Conservation (phyloP, 2,113 vertebrate genomes). For the Oriolus oriolus region DNA sequence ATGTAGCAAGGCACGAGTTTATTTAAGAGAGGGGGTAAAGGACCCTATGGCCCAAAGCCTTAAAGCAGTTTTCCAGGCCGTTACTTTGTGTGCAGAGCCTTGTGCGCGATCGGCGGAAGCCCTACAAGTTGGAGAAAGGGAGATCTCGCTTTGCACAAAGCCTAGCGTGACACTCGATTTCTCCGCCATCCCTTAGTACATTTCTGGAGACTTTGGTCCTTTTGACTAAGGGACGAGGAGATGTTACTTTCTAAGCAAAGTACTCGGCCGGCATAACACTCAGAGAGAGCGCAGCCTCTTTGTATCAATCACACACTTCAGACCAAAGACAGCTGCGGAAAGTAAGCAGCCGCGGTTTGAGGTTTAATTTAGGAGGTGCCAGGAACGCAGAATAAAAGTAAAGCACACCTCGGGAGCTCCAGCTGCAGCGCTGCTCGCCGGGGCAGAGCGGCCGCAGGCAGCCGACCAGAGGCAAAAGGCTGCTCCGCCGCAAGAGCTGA, state of each 20-base stretch:
- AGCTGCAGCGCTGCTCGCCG: background rate
- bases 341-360: background rate
- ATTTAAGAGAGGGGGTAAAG: background rate
- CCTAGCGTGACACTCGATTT: background rate
- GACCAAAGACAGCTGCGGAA: background rate
- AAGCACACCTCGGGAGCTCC: background rate
- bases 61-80: background rate
- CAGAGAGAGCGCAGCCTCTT: background rate
- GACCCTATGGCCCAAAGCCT: background rate
- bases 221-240: background rate
- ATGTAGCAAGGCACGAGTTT: background rate
- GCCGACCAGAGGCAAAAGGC: background rate
- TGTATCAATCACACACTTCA: background rate
- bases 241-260: background rate
- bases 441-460: background rate
- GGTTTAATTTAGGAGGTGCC: constrained; percentile 7
- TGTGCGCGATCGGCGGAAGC: background rate
- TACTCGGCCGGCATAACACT: background rate
- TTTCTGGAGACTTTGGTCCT: background rate
- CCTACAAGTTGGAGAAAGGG: background rate
- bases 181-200: background rate
- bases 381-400: background rate
- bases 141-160: background rate
- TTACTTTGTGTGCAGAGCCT: background rate
- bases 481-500: background rate